Base-by-base conservation (phyloP, 2,888 invertebrate species). In the Rhagonycha lutea region DNA sequence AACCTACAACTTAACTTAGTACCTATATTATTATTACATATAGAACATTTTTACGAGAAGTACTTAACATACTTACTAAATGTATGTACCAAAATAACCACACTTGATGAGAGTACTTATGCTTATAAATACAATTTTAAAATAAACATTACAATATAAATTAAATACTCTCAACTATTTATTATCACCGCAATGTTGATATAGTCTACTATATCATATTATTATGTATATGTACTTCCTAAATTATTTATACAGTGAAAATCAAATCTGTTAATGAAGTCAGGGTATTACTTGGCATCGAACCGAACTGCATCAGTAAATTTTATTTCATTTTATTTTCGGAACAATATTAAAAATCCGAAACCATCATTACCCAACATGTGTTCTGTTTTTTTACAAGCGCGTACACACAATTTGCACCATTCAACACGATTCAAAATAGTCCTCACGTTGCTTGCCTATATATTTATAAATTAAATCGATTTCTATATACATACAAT, bases 111-210 rank as follows among this genome's bases (percentile, higher is more conserved):
- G 1, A 18, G 23, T 24, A 23, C n/a, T 14, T 65, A 47, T 14
- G 12, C 14, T 32, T 69, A 47, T 69, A 32, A 69, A 69, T 69
- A 60, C 32, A 67, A 29, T 29, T 65, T 72, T 72, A 72, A 65
- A 72, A 65, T 28, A 47, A 63, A 72, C 65, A 72, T 32, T 60
- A n/a, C 47, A 47, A 47, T 47, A n/a, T n/a, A 47, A 47, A 47
- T 47, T n/a, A 7, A 47, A 47, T 47, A 47, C 47, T 47, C 47
- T 47, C 47, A n/a, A 47, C 47, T 47, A 47, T 47, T 47, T 47
- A 47, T 47, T 47, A 47, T 47, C 47, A 47, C 47, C 47, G n/a
- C 47, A 47, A 47, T 47, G 47, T 47, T 47, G 47, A 47, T 47
- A 8, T n/a, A 47, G n/a, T 47, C 47, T 47, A 47, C 18, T 18